These are phyloP conservation scores for Sialis lutaria DNA, from an alignment of 2,888 invertebrate genomes.

Conservation along the genomic window DNA sequence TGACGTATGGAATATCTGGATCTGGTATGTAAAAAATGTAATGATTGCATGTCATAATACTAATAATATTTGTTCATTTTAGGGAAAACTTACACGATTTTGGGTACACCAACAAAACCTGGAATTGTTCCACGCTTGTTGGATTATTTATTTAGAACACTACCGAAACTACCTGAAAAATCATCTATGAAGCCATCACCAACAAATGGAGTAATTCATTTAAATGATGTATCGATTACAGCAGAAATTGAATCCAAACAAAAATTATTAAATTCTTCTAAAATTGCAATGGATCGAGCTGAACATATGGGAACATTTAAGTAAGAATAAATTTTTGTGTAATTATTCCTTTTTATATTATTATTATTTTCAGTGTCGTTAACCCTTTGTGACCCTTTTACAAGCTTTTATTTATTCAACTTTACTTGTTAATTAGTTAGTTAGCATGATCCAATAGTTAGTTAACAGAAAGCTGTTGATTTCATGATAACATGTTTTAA, in stretches of 20 bases:
- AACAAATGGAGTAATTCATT: constrained; percentile 20
- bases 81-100: constrained; percentile 22
- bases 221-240: constrained; percentile 20
- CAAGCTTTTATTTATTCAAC: too few species aligned
- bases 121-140: constrained; percentile 45
- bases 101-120: constrained; percentile 36
- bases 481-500: too few species aligned
- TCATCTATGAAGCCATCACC: constrained; percentile 25
- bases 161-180: constrained; percentile 16
- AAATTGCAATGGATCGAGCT: constrained; percentile 6
- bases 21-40: constrained; percentile 46
- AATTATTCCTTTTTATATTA: too few species aligned
- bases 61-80: constrained; percentile 1
- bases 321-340: not conserved
- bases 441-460: too few species aligned
- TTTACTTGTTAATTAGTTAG: too few species aligned
- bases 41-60: too few species aligned
- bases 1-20: constrained; percentile 79
- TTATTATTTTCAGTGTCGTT: too few species aligned
- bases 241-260: constrained; percentile 20
- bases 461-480: too few species aligned
- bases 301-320: constrained; percentile 14
- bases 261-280: constrained; percentile 14
- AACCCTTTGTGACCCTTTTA: too few species aligned
- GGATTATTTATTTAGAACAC: constrained; percentile 27